phyloP scores from a whole-genome alignment of 2,113 vertebrate genomes.

The Chaenogobius annularis region DNA sequence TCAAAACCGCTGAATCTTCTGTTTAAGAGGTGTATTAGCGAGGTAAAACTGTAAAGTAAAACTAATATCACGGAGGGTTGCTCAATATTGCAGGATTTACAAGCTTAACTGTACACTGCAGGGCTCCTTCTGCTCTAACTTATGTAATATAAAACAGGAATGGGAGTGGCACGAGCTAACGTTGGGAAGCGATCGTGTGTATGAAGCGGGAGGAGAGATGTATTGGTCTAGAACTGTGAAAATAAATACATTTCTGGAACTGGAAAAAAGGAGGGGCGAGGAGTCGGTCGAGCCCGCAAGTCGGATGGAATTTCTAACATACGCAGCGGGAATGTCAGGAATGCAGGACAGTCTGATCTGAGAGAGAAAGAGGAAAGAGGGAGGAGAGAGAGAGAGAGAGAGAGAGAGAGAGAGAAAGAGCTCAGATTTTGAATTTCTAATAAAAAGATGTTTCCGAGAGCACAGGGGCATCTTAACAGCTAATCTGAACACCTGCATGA shows the following conservation, averaged over 20 bases:
- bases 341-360: conserved; percentile 84
- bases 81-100: not conserved
- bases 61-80: too few relatives aligned
- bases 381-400: not conserved
- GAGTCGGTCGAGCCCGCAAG: conserved; percentile 69
- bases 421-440: too few relatives aligned
- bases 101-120: too few relatives aligned
- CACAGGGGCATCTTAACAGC: too few relatives aligned
- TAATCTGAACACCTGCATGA: too few relatives aligned
- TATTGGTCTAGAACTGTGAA: not conserved
- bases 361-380: conserved; percentile 36
- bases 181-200: not conserved
- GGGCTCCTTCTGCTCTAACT: too few relatives aligned
- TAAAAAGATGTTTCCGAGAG: too few relatives aligned
- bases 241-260: conserved; percentile 2
- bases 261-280: conserved; percentile 61
- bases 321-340: conserved; percentile 88
- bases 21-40: too few relatives aligned
- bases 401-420: not conserved
- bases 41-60: too few relatives aligned
- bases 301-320: conserved; percentile 90
- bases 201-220: not conserved
- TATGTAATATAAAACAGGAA: not conserved
- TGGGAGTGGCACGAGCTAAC: not conserved
- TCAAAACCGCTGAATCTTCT: too few relatives aligned